Evolutionary conservation across 2,888 invertebrate species (phyloP).

Genomic region (Neoitamus cyanurus): DNA sequence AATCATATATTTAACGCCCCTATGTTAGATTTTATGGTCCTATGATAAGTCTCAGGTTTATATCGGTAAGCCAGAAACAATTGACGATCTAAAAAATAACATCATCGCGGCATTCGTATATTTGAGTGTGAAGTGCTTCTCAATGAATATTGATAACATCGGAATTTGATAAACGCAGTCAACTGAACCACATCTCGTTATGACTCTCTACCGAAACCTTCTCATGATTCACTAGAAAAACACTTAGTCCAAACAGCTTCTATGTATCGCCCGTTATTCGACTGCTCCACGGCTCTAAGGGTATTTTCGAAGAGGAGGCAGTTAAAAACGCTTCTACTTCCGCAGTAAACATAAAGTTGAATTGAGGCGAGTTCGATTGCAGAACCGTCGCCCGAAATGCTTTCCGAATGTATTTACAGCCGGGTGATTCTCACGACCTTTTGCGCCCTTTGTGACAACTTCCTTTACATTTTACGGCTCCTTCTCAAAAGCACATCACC

Average conservation of each 20-base stretch:
- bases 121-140: too few species aligned
- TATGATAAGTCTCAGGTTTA: too few species aligned
- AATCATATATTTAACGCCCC: too few species aligned
- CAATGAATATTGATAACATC: too few species aligned
- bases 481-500: conserved; percentile 11
- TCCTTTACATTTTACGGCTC: not conserved
- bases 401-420: not conserved
- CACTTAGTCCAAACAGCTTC: not conserved
- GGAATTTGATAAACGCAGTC: too few species aligned
- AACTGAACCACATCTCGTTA: too few species aligned
- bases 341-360: not conserved
- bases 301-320: not conserved
- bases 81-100: too few species aligned
- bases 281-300: not conserved
- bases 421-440: not conserved
- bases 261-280: not conserved
- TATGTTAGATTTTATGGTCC: too few species aligned
- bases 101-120: too few species aligned
- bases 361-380: not conserved
- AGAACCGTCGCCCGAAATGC: not conserved
- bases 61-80: too few species aligned
- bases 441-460: not conserved
- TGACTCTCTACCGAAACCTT: too few species aligned
- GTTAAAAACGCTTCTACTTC: not conserved
- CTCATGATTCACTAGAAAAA: not conserved